These are phyloP conservation scores for Serilophus lunatus DNA, from an alignment of 2,113 vertebrate genomes.

Conservation along the genomic window DNA sequence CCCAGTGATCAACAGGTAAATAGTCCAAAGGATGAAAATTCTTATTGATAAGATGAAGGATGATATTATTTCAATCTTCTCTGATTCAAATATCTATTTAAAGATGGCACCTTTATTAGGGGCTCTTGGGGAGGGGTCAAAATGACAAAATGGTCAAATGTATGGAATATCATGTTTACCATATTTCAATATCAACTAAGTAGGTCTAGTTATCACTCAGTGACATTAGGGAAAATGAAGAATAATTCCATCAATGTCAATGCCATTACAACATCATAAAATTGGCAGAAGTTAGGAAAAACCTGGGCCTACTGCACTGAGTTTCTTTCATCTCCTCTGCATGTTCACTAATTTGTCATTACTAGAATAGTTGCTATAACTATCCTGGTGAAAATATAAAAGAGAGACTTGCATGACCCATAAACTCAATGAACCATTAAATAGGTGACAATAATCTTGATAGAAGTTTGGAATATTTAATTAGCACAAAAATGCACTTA, in stretches of 20 bases:
- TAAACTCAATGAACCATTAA: constrained; percentile 83
- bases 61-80: not conserved
- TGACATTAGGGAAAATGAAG: not conserved
- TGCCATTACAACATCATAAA: constrained; percentile 26
- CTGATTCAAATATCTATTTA: not conserved
- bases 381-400: constrained; percentile 73
- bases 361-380: constrained; percentile 69
- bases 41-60: not conserved
- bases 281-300: constrained; percentile 17
- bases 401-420: constrained; percentile 66
- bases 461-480: constrained; percentile 83
- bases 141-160: not conserved
- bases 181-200: not conserved
- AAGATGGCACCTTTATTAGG: not conserved
- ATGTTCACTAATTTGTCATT: constrained; percentile 71
- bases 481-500: constrained; percentile 80
- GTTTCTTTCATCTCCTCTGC: constrained; percentile 65
- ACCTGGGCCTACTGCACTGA: constrained; percentile 30
- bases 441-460: constrained; percentile 83
- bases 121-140: not conserved
- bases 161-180: not conserved
- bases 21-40: not conserved
- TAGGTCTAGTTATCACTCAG: not conserved
- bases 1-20: not conserved
- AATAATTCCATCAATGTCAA: constrained; percentile 47